phyloP scores from a whole-genome alignment of 2,888 invertebrate genomes.

The Mamestra brassicae region DNA sequence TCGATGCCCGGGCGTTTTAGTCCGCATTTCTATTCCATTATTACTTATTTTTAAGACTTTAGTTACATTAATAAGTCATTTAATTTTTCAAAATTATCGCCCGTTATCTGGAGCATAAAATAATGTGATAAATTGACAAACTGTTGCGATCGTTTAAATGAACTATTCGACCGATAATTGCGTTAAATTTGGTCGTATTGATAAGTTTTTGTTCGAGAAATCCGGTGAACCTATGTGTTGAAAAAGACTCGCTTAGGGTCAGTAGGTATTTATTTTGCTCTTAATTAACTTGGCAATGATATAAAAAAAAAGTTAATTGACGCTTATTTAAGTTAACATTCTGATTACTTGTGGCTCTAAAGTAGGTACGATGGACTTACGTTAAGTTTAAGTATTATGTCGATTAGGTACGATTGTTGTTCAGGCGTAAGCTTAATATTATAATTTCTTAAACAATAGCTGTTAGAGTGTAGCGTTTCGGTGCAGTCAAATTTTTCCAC shows the following conservation, averaged over 20 bases:
- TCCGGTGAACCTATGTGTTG: not conserved
- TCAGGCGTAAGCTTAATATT: slow-evolving; percentile 55
- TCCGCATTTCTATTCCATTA: slow-evolving; percentile 49
- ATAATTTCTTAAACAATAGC: slow-evolving; percentile 48
- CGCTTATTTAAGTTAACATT: slow-evolving; percentile 25
- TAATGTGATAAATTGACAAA: not conserved
- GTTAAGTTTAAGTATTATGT: slow-evolving; percentile 68
- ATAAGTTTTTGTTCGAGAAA: not conserved
- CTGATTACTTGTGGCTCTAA: slow-evolving; percentile 61
- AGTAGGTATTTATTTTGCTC: slow-evolving; percentile 2
- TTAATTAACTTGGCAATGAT: slow-evolving; percentile 4
- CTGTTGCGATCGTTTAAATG: not conserved
- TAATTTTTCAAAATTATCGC: slow-evolving; percentile 3
- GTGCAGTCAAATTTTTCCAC: slow-evolving; percentile 59
- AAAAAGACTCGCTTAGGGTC: not conserved
- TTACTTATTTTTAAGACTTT: slow-evolving; percentile 36
- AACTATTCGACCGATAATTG: not conserved
- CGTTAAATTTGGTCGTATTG: not conserved
- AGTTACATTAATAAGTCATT: slow-evolving; percentile 6
- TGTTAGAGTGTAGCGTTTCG: slow-evolving; percentile 55
- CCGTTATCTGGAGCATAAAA: not conserved
- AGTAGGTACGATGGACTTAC: slow-evolving; percentile 51
- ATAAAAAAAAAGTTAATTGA: slow-evolving; percentile 8
- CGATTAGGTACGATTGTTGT: slow-evolving; percentile 60
- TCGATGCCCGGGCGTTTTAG: slow-evolving; percentile 52